Evolutionary conservation across 2,113 vertebrate species (phyloP).

Genomic region (Oncorhynchus kisutch): DNA sequence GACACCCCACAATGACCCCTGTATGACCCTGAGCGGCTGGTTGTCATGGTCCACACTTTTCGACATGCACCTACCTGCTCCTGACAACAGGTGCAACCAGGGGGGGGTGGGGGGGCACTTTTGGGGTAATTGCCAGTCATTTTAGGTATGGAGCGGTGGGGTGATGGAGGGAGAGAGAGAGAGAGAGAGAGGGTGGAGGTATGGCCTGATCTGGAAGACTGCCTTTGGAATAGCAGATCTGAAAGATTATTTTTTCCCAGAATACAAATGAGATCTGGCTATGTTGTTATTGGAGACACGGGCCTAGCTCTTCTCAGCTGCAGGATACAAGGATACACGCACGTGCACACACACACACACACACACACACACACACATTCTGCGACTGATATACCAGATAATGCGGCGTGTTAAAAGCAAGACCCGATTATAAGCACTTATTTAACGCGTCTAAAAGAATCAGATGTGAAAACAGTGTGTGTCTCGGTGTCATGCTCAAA

Average conservation of each 20-base stretch:
- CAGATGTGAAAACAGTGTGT: neutral
- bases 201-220: slow-evolving; percentile 28
- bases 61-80: slow-evolving; percentile 7
- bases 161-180: neutral
- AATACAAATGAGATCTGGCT: slow-evolving; percentile 54
- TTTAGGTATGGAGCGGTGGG: neutral
- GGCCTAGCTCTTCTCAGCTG: neutral
- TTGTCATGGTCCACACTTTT: neutral
- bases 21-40: slow-evolving; percentile 45
- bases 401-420: neutral
- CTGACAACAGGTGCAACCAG: slow-evolving; percentile 48
- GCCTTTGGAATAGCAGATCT: slow-evolving; percentile 37
- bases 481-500: neutral
- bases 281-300: slow-evolving; percentile 21
- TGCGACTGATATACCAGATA: too few species aligned
- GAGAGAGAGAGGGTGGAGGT: neutral
- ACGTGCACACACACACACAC: neutral
- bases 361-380: neutral
- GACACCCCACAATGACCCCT: slow-evolving; percentile 52
- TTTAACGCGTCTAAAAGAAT: neutral
- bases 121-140: slow-evolving; percentile 38
- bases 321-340: slow-evolving; percentile 1
- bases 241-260: slow-evolving; percentile 45
- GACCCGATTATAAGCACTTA: neutral
- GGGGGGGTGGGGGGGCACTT: neutral